These are phyloP conservation scores for Latrodectus hesperus DNA, from an alignment of 2,888 invertebrate species.

Conservation along the genomic window DNA sequence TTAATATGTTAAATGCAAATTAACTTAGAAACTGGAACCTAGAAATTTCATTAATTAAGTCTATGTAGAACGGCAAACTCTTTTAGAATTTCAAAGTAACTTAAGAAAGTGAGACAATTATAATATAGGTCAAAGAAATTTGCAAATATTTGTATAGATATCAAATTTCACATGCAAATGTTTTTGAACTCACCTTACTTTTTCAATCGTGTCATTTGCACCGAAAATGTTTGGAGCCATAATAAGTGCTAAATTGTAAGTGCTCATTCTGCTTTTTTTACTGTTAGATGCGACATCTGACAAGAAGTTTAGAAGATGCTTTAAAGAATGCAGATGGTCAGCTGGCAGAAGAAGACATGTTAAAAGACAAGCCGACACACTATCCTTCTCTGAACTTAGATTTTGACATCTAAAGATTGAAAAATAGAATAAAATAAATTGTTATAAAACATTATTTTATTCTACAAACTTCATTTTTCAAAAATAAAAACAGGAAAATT, in stretches of 20 bases:
- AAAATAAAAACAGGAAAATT: no score
- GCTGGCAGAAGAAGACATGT: slow-evolving; percentile 84
- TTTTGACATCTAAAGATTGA: slow-evolving; percentile 73
- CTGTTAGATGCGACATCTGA: slow-evolving; percentile 82
- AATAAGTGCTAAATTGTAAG: slow-evolving; percentile 88
- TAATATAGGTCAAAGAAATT: no score
- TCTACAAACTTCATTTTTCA: no score
- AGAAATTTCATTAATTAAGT: no score
- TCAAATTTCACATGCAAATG: no score
- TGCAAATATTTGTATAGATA: no score
- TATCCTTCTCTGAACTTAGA: slow-evolving; percentile 77
- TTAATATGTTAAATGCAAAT: no score
- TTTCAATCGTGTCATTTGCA: slow-evolving; percentile 76
- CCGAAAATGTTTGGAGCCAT: slow-evolving; percentile 91
- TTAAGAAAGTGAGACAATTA: no score
- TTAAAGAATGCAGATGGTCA: slow-evolving; percentile 85
- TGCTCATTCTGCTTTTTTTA: slow-evolving; percentile 87
- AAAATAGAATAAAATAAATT: neutral
- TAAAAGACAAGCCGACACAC: slow-evolving; percentile 81
- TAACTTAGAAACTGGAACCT: no score
- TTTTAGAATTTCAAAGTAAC: no score
- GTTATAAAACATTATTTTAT: no score
- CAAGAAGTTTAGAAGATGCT: slow-evolving; percentile 84
- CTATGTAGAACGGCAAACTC: no score
- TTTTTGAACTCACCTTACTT: slow-evolving; percentile 72